phyloP scores from a whole-genome alignment of 2,113 vertebrate species.

The Rostratula benghalensis region DNA sequence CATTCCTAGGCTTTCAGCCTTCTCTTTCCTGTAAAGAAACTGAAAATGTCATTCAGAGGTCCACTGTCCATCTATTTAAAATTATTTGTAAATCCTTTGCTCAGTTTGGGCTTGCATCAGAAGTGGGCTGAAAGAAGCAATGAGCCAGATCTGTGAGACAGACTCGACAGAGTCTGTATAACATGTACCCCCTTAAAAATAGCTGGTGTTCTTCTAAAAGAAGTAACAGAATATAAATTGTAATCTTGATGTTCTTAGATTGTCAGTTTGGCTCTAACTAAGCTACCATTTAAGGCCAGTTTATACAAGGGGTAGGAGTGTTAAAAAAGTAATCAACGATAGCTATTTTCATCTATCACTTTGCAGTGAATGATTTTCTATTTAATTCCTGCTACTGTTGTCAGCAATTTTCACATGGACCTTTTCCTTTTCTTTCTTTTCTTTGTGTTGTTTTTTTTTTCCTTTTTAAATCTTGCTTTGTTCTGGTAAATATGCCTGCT shows the following conservation, averaged over 20 bases:
- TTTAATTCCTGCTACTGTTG: not conserved
- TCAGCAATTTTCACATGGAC: not conserved
- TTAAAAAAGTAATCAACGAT: not conserved
- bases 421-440: not conserved
- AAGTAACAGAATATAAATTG: not conserved
- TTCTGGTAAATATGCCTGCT: not conserved
- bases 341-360: not conserved
- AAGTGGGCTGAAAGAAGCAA: not conserved
- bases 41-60: not conserved
- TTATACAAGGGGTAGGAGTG: not conserved
- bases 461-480: not conserved
- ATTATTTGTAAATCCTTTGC: not conserved
- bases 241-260: not conserved
- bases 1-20: not conserved
- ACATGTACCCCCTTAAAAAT: not conserved
- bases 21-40: not conserved
- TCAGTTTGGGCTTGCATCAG: not conserved
- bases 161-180: not conserved
- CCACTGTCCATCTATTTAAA: not conserved
- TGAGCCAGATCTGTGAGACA: not conserved
- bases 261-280: not conserved
- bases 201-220: not conserved
- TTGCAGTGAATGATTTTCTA: not conserved
- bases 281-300: not conserved
- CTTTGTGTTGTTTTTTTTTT: not conserved